These are phyloP conservation scores for Luscinia luscinia DNA, from an alignment of 2,797 vertebrate species.

Conservation along the genomic window DNA sequence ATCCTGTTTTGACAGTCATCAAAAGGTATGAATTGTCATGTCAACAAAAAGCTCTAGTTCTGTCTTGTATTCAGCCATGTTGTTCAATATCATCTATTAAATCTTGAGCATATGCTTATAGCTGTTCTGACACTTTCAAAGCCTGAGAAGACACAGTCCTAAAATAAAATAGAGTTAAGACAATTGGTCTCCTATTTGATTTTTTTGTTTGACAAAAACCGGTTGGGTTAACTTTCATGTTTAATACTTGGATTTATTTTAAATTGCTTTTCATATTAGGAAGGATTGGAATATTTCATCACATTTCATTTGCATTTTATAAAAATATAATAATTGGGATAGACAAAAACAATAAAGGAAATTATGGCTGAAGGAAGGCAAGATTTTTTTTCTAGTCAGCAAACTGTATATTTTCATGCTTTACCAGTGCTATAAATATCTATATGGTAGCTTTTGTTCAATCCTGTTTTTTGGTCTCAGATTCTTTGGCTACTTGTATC, in stretches of 20 bases:
- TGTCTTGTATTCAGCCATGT: neutral
- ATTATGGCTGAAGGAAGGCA: neutral
- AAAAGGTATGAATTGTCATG: neutral
- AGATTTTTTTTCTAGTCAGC: neutral
- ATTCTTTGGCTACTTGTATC: neutral
- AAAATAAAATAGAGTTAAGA: neutral
- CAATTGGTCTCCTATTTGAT: neutral
- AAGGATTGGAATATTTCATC: neutral
- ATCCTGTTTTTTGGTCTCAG: neutral
- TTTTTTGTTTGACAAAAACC: neutral
- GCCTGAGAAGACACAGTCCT: neutral
- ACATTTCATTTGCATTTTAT: neutral
- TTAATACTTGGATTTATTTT: neutral
- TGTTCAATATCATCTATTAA: neutral
- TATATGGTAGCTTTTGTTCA: neutral
- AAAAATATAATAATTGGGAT: neutral
- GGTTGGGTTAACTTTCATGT: neutral
- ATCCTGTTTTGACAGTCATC: neutral
- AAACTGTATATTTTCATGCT: neutral
- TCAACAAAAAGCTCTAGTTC: neutral
- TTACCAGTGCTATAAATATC: neutral
- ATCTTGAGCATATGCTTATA: neutral
- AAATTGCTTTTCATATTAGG: neutral
- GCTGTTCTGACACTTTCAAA: neutral
- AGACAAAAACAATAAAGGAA: neutral